These are phyloP conservation scores for Corythucha ciliata DNA, from an alignment of 2,888 invertebrate genomes.

Conservation along the genomic window DNA sequence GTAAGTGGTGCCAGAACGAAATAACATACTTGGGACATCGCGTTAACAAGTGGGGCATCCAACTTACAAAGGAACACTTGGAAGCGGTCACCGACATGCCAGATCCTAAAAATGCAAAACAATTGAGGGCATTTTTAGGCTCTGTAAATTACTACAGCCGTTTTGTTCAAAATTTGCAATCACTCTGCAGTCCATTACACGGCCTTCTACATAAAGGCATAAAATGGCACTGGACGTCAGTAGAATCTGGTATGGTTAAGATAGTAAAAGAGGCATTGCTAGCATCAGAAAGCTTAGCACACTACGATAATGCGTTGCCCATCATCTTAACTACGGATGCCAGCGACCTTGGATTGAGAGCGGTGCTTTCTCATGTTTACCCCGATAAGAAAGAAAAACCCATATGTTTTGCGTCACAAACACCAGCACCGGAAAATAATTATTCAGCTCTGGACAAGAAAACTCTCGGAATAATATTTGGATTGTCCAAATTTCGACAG, in stretches of 20 bases:
- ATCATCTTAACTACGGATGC: conserved; percentile 3
- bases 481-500: background rate
- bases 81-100: conserved; percentile 2
- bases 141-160: conserved; percentile 3
- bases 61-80: background rate
- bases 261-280: background rate
- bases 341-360: conserved; percentile 1
- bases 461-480: conserved; percentile 6
- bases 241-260: background rate
- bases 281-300: background rate
- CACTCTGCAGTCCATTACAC: background rate
- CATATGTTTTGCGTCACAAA: conserved; percentile 2
- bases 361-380: conserved; percentile 4
- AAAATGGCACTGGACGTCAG: background rate
- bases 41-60: background rate
- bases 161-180: conserved; percentile 3
- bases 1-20: conserved; percentile 10
- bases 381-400: conserved; percentile 3
- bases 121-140: background rate
- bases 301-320: background rate
- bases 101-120: background rate
- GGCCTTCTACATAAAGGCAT: background rate
- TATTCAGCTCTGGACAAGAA: conserved; percentile 10
- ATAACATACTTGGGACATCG: conserved; percentile 7
- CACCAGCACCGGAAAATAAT: background rate